Conservation (phyloP, 2,113 vertebrate genomes). For the Coptodon bakossiorum region DNA sequence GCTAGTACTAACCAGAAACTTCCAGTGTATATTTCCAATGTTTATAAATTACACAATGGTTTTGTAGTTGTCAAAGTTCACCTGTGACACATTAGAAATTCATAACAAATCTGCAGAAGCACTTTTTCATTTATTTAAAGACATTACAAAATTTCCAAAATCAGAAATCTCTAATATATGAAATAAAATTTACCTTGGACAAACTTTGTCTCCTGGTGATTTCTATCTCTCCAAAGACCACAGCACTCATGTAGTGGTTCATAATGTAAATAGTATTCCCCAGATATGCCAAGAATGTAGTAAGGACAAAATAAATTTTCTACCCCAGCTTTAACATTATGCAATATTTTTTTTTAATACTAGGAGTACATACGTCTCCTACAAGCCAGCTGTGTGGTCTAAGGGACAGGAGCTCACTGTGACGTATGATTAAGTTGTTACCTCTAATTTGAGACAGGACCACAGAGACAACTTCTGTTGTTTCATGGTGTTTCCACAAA, state of each 20-base stretch:
- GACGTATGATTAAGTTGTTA: neutral
- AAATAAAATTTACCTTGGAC: neutral
- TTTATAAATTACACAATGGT: neutral
- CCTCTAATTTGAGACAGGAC: neutral
- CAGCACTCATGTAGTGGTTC: neutral
- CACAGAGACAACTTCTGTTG: neutral
- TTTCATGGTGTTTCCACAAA: neutral
- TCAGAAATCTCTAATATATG: neutral
- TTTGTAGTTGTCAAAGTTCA: neutral
- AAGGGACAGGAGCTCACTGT: neutral
- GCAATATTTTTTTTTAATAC: neutral
- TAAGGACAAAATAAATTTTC: too few species aligned
- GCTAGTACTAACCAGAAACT: neutral
- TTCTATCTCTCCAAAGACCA: neutral
- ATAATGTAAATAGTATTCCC: too few species aligned
- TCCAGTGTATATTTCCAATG: neutral
- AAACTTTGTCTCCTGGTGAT: neutral
- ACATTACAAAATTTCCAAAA: neutral
- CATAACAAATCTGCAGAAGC: neutral
- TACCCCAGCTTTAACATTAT: neutral
- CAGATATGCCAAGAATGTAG: too few species aligned
- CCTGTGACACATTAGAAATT: neutral
- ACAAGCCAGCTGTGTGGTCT: neutral
- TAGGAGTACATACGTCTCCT: neutral
- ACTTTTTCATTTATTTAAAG: neutral